Conservation (phyloP, 2,113 vertebrate genomes). For the Hippocampus guttulatus region DNA sequence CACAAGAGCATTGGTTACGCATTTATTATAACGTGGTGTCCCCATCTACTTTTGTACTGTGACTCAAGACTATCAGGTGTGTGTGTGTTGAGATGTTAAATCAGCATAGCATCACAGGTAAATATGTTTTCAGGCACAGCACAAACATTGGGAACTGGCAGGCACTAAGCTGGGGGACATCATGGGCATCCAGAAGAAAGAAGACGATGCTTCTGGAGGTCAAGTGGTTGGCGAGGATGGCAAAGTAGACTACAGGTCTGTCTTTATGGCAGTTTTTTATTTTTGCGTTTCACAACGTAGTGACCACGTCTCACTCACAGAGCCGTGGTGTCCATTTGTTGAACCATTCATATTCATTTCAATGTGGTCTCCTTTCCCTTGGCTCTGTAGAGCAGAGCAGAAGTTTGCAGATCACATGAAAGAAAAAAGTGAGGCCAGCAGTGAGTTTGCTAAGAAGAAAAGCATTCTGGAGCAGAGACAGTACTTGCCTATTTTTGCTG, state of each 20-base stretch:
- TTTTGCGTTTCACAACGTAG: background rate
- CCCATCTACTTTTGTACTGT: background rate
- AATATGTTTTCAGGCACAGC: conserved; percentile 81
- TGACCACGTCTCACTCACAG: background rate
- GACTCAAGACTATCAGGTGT: background rate
- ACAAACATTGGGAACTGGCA: conserved; percentile 98
- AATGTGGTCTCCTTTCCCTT: background rate
- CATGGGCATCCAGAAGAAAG: conserved; percentile 94
- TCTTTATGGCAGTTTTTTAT: conserved; percentile 1
- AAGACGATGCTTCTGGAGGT: conserved; percentile 74
- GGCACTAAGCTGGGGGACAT: conserved; percentile 97
- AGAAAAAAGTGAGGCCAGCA: conserved; percentile 90
- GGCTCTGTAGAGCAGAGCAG: conserved; percentile 82
- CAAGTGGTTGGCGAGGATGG: conserved; percentile 84
- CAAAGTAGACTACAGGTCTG: conserved; percentile 92
- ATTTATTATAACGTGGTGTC: background rate
- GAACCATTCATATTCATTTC: background rate
- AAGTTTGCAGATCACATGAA: conserved; percentile 99
- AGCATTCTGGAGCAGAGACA: conserved; percentile 92
- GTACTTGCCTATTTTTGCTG: conserved; percentile 94
- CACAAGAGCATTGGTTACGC: background rate
- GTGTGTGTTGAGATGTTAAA: background rate
- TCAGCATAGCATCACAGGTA: background rate
- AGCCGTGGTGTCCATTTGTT: background rate
- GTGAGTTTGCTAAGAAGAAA: conserved; percentile 96